phyloP scores from a whole-genome alignment of 2,797 vertebrate species.

The Phoebastria nigripes region DNA sequence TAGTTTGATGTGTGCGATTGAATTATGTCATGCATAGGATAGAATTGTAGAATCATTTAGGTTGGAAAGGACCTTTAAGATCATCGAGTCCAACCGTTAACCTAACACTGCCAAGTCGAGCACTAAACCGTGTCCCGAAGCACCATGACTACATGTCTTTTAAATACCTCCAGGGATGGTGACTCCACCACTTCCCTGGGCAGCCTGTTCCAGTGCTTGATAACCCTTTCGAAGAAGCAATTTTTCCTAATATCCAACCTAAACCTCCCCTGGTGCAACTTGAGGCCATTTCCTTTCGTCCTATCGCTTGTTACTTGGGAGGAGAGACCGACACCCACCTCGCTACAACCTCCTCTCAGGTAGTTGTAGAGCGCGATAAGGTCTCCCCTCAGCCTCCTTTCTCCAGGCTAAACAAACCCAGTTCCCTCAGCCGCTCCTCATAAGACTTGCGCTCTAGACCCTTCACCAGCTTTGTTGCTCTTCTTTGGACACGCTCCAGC shows the following conservation, averaged over 20 bases:
- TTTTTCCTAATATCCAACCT: neutral
- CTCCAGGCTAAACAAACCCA: too few relatives aligned
- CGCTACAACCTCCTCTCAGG: neutral
- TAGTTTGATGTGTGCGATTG: neutral
- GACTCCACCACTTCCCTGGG: neutral
- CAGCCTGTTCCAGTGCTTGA: neutral
- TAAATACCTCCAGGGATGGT: neutral
- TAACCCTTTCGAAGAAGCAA: neutral
- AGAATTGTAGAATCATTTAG: neutral
- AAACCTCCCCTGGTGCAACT: neutral
- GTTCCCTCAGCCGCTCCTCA: too few relatives aligned
- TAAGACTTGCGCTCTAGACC: too few relatives aligned
- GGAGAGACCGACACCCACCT: too few relatives aligned
- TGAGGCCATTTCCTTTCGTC: neutral
- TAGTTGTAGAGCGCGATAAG: neutral
- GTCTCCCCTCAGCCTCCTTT: neutral
- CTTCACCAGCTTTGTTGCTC: too few relatives aligned
- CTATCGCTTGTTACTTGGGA: neutral
- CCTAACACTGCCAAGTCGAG: neutral
- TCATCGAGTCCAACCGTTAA: neutral
- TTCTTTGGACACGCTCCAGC: too few relatives aligned
- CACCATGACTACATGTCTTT: fast-evolving
- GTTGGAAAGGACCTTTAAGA: neutral
- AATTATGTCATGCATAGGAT: neutral
- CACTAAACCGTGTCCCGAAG: neutral